Conservation (phyloP, 1,140 invertebrate genomes). For the Nymphalis io region DNA sequence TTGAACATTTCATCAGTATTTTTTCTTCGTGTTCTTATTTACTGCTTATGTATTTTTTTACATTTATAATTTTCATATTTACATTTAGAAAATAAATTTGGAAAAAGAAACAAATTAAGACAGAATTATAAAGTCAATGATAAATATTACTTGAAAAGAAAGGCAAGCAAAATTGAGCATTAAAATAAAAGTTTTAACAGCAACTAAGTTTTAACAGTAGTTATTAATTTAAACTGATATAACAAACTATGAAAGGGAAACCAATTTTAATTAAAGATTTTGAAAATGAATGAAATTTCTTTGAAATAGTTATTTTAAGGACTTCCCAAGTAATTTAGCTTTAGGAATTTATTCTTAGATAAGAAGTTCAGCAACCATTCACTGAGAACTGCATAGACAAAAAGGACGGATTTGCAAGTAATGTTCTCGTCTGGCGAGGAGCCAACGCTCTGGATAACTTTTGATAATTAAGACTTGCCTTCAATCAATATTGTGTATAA, state of each 20-base stretch:
- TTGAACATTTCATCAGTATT: too few species aligned
- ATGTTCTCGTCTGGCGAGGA: background rate
- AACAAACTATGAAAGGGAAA: background rate
- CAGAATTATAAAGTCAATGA: too few species aligned
- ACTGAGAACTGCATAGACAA: background rate
- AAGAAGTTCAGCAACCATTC: conserved; percentile 3
- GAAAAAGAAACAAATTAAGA: too few species aligned
- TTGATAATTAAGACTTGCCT: background rate
- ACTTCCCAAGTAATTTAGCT: conserved; percentile 3
- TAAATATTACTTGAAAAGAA: too few species aligned
- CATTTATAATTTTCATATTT: too few species aligned
- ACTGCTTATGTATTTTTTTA: too few species aligned
- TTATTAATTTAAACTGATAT: background rate
- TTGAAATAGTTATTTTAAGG: background rate
- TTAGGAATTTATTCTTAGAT: conserved; percentile 11
- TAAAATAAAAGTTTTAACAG: too few species aligned
- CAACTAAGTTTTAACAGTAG: too few species aligned
- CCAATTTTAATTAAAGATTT: background rate
- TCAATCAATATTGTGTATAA: too few species aligned
- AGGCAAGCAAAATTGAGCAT: too few species aligned
- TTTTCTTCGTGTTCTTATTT: too few species aligned
- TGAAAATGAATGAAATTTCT: background rate
- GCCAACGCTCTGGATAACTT: background rate
- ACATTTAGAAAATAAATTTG: too few species aligned
- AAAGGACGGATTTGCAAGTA: conserved; percentile 1